phyloP scores from a whole-genome alignment of 2,888 invertebrate species.

The Torymus tubicola region DNA sequence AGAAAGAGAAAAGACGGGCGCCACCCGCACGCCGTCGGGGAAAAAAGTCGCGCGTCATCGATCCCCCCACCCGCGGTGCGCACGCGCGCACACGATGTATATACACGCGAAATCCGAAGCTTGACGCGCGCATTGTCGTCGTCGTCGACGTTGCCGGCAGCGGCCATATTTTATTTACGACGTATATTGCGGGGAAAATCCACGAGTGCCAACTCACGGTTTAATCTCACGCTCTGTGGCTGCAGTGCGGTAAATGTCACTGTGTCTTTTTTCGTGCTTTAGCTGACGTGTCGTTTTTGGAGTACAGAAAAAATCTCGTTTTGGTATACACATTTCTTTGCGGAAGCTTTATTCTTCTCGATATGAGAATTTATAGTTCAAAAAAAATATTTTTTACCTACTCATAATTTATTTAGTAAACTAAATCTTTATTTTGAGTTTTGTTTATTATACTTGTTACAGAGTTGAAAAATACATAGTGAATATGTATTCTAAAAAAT shows the following conservation, averaged over 20 bases:
- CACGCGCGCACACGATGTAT: background rate
- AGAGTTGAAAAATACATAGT: too few species aligned
- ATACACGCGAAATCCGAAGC: conserved; percentile 16
- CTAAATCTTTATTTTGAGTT: too few species aligned
- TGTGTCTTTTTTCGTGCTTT: background rate
- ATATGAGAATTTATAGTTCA: too few species aligned
- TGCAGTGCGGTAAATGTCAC: background rate
- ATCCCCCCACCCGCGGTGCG: conserved; percentile 51
- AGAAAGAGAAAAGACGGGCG: background rate
- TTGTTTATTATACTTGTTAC: too few species aligned
- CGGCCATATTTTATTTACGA: conserved; percentile 65
- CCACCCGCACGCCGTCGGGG: background rate
- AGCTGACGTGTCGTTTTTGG: too few species aligned
- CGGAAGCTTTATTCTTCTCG: too few species aligned
- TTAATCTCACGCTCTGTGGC: conserved; percentile 38
- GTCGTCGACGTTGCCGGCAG: conserved; percentile 31
- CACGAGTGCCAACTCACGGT: conserved; percentile 51
- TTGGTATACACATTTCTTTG: too few species aligned
- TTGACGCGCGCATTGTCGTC: conserved; percentile 62
- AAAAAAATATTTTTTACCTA: too few species aligned
- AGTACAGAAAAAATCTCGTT: too few species aligned
- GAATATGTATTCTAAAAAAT: too few species aligned
- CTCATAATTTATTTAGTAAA: too few species aligned
- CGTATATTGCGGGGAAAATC: conserved; percentile 62
- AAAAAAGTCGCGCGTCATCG: conserved; percentile 63